Percentiles rank a stretch among this genome's conserved stretches.
phyloP scores from a whole-genome alignment of 2,888 invertebrate genomes.

The Spicauda simplicius region DNA sequence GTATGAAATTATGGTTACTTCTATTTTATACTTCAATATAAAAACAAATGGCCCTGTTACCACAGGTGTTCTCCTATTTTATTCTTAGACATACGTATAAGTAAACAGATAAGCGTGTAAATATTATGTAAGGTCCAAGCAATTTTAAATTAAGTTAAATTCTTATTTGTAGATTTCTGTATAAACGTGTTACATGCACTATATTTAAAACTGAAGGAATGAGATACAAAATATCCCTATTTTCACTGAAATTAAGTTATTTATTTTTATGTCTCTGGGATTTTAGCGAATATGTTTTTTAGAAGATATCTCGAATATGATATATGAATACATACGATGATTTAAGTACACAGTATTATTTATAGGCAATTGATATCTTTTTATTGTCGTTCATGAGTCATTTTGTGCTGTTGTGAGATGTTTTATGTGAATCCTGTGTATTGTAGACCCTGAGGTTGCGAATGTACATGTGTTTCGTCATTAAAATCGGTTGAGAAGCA shows the following conservation, averaged over 20 bases:
- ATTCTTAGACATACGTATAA: neutral
- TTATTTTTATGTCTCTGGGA: conserved; percentile 42
- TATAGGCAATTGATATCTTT: conserved; percentile 7
- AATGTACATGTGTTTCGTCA: too few species aligned
- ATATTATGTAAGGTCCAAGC: conserved; percentile 40
- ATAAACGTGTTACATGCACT: conserved; percentile 20
- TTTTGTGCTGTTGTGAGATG: conserved; percentile 1
- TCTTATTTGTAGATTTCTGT: conserved; percentile 36
- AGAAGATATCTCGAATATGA: conserved; percentile 36
- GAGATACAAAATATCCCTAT: conserved; percentile 14
- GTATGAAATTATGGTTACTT: neutral
- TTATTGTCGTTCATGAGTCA: neutral
- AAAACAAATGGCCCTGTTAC: neutral
- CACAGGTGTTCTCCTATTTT: neutral
- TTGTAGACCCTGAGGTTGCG: neutral
- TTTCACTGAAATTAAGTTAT: conserved; percentile 38
- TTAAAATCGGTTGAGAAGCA: too few species aligned
- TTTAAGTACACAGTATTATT: conserved; percentile 64
- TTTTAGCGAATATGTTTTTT: conserved; percentile 23
- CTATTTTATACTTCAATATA: neutral
- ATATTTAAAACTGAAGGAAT: conserved; percentile 1
- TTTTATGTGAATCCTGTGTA: neutral
- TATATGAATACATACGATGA: conserved; percentile 22
- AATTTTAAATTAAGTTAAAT: conserved; percentile 42
- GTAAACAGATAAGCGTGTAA: conserved; percentile 38